Base-by-base conservation (phyloP, 2,797 vertebrate genomes). In the Lerista edwardsae region DNA sequence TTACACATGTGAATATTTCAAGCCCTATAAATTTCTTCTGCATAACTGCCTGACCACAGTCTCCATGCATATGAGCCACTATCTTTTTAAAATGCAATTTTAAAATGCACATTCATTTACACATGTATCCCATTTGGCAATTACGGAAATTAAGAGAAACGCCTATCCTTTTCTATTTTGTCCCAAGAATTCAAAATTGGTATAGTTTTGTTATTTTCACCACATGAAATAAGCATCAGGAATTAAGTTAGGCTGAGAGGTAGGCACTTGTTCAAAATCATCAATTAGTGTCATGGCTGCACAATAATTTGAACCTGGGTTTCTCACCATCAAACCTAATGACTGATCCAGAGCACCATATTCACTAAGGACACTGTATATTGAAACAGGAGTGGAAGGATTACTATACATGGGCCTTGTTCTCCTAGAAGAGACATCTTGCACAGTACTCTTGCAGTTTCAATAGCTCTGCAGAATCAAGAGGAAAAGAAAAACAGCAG, bases 371-470 rank as follows among this genome's bases (percentile, higher is more conserved):
- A 75, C 72, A 79, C 29, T 75, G 62, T 6, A 31, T 9, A 89
- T 31, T 36, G 76, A 36, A 41, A 68, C 36, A 78, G 31, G 29
- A 77, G 7, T 51, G 39, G 73, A 89, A 17, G 29, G 29, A 86
- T 0, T 75, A 85, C 51, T 36, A 84, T 15, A 75, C 14, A 12
- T 77, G 51, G 88, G 80, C 62, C 79, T 59, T 84, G 41, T 29
- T 4, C n/a, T 65, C 83, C 69, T 79, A 86, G 78, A 86, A 89
- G 69, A 4, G 3, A 87, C 9, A 27, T 80, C 72, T 69, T 86
- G 74, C 36, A 27, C 55, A 80, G 62, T 31, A 80, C 71, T 82
- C 8, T 47, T 1, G 1, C 69, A 36, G 86, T 83, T 83, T 34
- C 81, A 25, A 83, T 71, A 74, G 34, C 21, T 75, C 80, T 86